Evolutionary conservation across 2,113 vertebrate genomes (phyloP).

Genomic region (Cairina moschata): DNA sequence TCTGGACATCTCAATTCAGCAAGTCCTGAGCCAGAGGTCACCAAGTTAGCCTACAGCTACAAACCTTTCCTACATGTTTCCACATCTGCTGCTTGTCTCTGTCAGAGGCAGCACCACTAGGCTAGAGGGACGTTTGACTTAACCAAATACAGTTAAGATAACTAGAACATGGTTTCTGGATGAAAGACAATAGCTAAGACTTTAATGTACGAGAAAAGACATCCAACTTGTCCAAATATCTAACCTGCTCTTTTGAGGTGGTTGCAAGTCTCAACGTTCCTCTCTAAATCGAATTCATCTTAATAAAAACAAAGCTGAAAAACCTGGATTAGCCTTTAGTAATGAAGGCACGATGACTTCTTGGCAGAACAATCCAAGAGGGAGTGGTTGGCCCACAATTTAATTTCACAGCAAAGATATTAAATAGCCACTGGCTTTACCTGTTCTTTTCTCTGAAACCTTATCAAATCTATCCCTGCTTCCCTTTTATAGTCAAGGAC

Average conservation of each 20-base stretch:
- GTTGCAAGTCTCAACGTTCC: rapidly evolving
- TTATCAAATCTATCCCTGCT: not conserved
- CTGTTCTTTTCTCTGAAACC: not conserved
- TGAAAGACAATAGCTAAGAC: not conserved
- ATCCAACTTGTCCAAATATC: not conserved
- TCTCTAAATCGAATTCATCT: not conserved
- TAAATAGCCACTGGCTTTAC: not conserved
- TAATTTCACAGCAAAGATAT: not conserved
- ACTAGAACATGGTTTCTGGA: not conserved
- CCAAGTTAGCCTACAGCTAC: not conserved
- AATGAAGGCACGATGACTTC: not conserved
- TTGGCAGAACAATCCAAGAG: not conserved
- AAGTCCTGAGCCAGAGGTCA: not conserved
- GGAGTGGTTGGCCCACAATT: not conserved
- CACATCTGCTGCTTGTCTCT: not conserved
- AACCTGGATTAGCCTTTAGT: not conserved
- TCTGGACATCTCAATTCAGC: not conserved
- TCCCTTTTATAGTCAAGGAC: conserved; percentile 5
- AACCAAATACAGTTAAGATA: not conserved
- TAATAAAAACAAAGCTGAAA: not conserved
- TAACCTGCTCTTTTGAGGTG: not conserved
- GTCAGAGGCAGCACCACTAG: not conserved
- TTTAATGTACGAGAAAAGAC: not conserved
- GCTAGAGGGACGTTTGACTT: not conserved
- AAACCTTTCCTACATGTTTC: not conserved